Percentiles rank a stretch among this genome's conserved stretches.
These are phyloP conservation scores for Listronotus oregonensis DNA, from an alignment of 1,140 invertebrate species.

Conservation along the genomic window DNA sequence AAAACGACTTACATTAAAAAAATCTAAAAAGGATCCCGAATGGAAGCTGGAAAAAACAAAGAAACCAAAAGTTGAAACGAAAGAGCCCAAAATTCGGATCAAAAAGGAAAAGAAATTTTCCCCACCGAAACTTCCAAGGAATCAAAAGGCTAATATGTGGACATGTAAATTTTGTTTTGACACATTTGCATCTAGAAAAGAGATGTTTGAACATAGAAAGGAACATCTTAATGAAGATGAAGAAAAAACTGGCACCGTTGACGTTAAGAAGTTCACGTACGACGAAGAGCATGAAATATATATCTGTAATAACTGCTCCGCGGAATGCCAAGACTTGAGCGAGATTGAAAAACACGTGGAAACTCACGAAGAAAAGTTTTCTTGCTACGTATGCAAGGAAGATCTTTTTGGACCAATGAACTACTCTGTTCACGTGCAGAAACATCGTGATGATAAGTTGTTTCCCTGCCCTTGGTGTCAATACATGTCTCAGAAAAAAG, in stretches of 20 bases:
- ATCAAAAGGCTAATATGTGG: constrained; percentile 43
- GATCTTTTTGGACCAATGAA: constrained; percentile 41
- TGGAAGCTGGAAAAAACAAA: not conserved
- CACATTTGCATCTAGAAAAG: constrained; percentile 40
- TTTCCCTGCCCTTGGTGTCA: constrained; percentile 45
- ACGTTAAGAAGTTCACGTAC: constrained; percentile 37
- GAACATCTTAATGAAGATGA: constrained; percentile 25
- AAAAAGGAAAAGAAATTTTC: constrained; percentile 26
- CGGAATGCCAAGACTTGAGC: constrained; percentile 38
- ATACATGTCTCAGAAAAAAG: constrained; percentile 41
- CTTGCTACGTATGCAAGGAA: constrained; percentile 40
- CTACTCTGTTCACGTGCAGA: constrained; percentile 43
- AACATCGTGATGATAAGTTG: constrained; percentile 39
- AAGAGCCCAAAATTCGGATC: constrained; percentile 14
- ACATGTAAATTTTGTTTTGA: constrained; percentile 44
- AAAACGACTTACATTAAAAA: constrained; percentile 3
- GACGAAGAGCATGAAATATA: constrained; percentile 41
- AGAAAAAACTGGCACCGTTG: constrained; percentile 7
- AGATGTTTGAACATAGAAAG: constrained; percentile 42
- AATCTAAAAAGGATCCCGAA: constrained; percentile 7
- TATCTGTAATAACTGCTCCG: constrained; percentile 45
- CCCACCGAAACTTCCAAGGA: constrained; percentile 33
- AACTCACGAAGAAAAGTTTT: constrained; percentile 51
- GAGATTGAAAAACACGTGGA: constrained; percentile 47
- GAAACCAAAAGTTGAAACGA: not conserved